Evolutionary conservation across 2,797 vertebrate genomes (phyloP).

Genomic region (Amblyopsis hoosieri): DNA sequence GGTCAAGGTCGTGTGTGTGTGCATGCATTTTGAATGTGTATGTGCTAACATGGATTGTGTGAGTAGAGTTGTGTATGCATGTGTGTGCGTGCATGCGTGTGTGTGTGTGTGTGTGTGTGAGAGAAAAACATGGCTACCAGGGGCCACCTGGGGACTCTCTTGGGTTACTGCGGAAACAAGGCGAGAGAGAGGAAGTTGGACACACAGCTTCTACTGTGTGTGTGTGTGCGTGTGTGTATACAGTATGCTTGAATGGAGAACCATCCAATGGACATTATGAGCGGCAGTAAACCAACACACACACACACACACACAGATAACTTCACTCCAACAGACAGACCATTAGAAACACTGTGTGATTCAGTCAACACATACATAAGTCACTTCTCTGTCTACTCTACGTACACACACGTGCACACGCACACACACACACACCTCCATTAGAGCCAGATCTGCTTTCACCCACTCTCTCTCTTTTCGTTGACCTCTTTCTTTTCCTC

Average conservation of each 20-base stretch:
- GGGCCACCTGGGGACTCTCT: conserved; percentile 30
- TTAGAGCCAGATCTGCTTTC: conserved; percentile 75
- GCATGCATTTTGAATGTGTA: not conserved
- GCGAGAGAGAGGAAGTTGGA: conserved; percentile 1
- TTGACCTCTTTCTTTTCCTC: conserved; percentile 27
- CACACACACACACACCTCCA: conserved; percentile 48
- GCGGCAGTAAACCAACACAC: conserved; percentile 1
- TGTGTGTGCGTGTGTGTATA: conserved; percentile 27
- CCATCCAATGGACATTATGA: not conserved
- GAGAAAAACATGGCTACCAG: conserved; percentile 42
- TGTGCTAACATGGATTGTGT: not conserved
- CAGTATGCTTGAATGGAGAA: not conserved
- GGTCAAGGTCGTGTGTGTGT: not conserved
- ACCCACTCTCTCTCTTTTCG: conserved; percentile 46
- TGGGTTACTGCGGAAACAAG: conserved; percentile 24
- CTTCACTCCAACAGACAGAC: conserved; percentile 5
- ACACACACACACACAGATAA: conserved; percentile 30
- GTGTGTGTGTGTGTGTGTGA: conserved; percentile 8
- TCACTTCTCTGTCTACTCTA: conserved; percentile 43
- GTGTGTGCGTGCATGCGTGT: conserved; percentile 1
- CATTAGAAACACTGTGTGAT: too few relatives aligned
- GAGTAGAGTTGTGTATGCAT: not conserved
- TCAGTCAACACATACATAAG: not conserved
- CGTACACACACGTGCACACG: not conserved
- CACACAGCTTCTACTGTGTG: conserved; percentile 7